Percentiles rank a stretch among this genome's conserved stretches.
Evolutionary conservation across 2,113 vertebrate species (phyloP).

Genomic region (Hippocampus abdominalis): DNA sequence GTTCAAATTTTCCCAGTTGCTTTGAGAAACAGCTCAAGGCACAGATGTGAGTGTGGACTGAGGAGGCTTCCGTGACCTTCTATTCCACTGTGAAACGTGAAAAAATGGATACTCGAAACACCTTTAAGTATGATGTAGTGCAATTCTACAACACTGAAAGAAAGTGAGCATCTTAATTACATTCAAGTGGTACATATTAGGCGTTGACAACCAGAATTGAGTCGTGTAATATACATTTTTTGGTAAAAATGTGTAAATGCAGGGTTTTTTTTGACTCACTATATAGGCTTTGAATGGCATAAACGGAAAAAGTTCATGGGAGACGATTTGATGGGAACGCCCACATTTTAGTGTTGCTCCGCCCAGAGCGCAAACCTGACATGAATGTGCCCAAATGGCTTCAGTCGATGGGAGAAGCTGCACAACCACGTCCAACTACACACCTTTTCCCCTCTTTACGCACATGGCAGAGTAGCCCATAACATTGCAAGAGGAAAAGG

Average conservation of each 20-base stretch:
- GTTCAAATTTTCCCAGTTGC: slow-evolving; percentile 39
- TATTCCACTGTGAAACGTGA: slow-evolving; percentile 24
- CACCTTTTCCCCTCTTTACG: neutral
- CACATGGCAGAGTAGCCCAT: neutral
- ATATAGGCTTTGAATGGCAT: neutral
- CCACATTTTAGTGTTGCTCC: neutral
- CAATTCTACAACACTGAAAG: neutral
- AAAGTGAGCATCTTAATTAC: neutral
- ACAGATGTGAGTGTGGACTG: slow-evolving; percentile 41
- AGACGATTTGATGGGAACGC: neutral
- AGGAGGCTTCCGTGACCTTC: slow-evolving; percentile 34
- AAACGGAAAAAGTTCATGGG: neutral
- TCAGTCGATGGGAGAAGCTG: neutral
- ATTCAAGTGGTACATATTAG: neutral
- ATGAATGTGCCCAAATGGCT: neutral
- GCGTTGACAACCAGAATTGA: too few species aligned
- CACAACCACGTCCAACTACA: neutral
- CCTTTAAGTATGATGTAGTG: neutral
- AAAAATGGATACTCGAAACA: neutral
- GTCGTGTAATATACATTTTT: neutral
- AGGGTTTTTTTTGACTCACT: neutral
- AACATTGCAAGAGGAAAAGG: slow-evolving; percentile 29
- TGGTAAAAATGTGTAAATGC: too few species aligned
- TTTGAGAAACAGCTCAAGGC: slow-evolving; percentile 42
- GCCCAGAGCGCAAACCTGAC: neutral